Evolutionary conservation across 2,888 invertebrate species (phyloP), one percentile per base, ranked within the genome.

Genomic region (Melangyna quadrimaculata): DNA sequence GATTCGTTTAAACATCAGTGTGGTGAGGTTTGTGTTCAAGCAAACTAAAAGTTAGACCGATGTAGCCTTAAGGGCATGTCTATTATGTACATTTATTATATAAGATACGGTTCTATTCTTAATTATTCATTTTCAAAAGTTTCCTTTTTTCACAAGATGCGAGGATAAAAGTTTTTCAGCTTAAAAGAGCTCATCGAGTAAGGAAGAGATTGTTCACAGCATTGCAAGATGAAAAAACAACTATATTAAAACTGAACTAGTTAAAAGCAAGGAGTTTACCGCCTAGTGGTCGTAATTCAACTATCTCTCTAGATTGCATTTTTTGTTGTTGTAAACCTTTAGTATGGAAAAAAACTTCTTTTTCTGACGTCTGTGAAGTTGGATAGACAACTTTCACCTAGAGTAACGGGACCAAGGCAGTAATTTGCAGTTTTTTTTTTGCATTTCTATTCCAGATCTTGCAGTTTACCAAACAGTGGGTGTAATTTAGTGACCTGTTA

Each of bases 111-210:
- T 43, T 43, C 8, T 2, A 14, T 45, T 57, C 55, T 78, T 70
- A 83, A 83, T 83, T 83, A 83, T 83, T 78, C 83, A 83, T 70
- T 72, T 78, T 72, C 55, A 53, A 83, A 82, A 43, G 43, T 43
- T 43, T 43, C 17, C 69, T 63, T 63, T 69, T 83, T 78, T 70
- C 63, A 74, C 61, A 63, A 40, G 59, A 55, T 43, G 12, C 63
- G 29, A 40, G 45, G 29, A 61, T 61, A 45, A 29, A 63, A 69
- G 73, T 82, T 73, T 83, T 55, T 10, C 17, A 22, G 63, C 71
- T 72, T 67, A 24, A 71, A 77, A 43, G 35, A 51, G 24, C 67
- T 57, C 65, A 37, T 37, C 24, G 51, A 37, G 22, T 12, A 27
- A 12, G 3, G 29, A 27, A 53, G 27, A 53, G 43, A 8, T 53